Evolutionary conservation across 2,797 vertebrate genomes (phyloP), one percentile per base, ranked within the genome.

Genomic region (Lithobates sylvaticus): DNA sequence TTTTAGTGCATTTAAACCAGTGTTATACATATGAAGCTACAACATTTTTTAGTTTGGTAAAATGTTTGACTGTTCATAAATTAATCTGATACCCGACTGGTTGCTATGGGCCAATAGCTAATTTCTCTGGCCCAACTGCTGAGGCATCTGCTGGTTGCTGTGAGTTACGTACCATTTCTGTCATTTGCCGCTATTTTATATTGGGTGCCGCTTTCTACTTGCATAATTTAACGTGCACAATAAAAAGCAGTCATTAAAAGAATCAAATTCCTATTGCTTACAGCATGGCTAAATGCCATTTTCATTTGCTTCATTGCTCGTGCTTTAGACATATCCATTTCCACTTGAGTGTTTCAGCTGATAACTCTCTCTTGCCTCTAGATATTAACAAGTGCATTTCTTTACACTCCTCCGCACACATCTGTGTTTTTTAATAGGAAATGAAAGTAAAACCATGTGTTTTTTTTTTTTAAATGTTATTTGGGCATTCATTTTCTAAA

Each of bases 281-380:
- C 32, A n/a, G 23, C n/a, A 67, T 50, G n/a, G 21, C 61, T 65
- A 65, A 65, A 65, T 36, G 34, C 67, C n/a, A 32, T 42, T 34
- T 78, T 39, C 58, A 78, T n/a, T 65, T 23, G n/a, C 61, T 26
- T 65, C 61, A 65, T 65, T 65, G 61, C 67, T 58, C 39, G 34
- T 21, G 6, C 42, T n/a, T 58, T 26, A 64, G 61, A 58, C 61
- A 58, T 42, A 64, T 42, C 54, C 4, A 4, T 27, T 65, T 15
- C 18, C 36, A 16, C 8, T 10, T 65, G 36, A 64, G 61, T 65
- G 61, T 65, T 65, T 39, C 61, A 65, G 23, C 23, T 65, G 23
- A 23, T 9, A 65, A 65, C 23, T 65, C 58, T 64, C 21, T 65
- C 10, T 65, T 23, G n/a, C 21, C 23, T n/a, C 61, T 65, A 26